Evolutionary conservation across 2,113 vertebrate species (phyloP).

Genomic region (Lathamus discolor): DNA sequence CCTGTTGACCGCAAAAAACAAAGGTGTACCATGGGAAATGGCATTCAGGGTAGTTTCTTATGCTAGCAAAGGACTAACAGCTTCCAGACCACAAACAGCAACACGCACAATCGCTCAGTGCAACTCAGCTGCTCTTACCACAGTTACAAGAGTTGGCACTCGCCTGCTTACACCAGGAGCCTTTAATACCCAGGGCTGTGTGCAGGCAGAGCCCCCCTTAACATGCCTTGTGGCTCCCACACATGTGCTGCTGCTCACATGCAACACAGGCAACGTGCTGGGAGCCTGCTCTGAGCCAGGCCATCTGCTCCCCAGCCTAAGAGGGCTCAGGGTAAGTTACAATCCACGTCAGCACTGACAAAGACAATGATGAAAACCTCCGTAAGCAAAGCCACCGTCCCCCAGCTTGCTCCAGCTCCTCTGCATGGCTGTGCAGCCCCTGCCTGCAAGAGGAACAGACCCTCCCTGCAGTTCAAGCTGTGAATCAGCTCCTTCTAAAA

Average conservation of each 20-base stretch:
- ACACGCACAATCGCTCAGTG: rapidly evolving
- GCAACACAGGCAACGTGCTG: not conserved
- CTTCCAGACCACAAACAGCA: not conserved
- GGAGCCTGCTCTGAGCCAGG: not conserved
- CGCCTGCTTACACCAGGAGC: not conserved
- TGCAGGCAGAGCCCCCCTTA: not conserved
- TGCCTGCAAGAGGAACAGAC: not conserved
- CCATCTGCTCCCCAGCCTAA: constrained; percentile 36
- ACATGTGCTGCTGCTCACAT: not conserved
- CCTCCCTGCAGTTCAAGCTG: not conserved
- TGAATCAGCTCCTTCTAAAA: not conserved
- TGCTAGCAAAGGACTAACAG: not conserved
- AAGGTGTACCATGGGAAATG: not conserved
- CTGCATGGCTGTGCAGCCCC: rapidly evolving
- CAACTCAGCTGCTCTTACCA: not conserved
- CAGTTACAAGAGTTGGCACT: not conserved
- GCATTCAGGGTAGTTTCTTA: not conserved
- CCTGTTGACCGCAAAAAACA: not conserved
- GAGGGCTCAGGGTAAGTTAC: not conserved
- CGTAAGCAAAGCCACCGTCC: rapidly evolving
- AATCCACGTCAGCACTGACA: not conserved
- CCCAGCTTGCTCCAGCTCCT: not conserved
- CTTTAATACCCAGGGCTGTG: not conserved
- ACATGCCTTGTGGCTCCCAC: not conserved
- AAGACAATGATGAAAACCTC: not conserved